Evolutionary conservation across 1,140 invertebrate genomes (phyloP), one percentile per base, ranked within the genome.

Genomic region (Alviniconcha marisindica): DNA sequence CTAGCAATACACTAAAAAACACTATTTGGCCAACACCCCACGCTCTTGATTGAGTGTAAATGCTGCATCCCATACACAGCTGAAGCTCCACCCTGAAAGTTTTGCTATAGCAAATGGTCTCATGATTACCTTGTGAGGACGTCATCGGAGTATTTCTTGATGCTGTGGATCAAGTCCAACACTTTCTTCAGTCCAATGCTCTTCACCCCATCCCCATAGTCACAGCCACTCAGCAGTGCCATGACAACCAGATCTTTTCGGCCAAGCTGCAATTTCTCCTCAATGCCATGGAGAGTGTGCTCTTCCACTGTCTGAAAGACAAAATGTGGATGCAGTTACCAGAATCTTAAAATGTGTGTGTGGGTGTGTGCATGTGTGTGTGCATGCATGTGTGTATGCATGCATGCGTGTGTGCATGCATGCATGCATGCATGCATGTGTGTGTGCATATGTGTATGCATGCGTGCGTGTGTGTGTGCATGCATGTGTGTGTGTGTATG

Each of bases 181-280:
- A 63, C 51, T 73, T 79, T 84, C 33, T 71, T 80, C 18, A 36
- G 56, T 38, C 83, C 83, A 7, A 84, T 24, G 28, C 83, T 77
- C n/a, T 71, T 66, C 28, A 84, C 77, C 0, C 83, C 83, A 73
- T 69, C 40, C 7, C 63, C 77, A 42, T 80, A 82, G 51, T 82
- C 81, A 76, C 71, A 82, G 36, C 81, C 81, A 31, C 81, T 77
- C 42, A 82, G 73, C 51, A 76, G 73, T 18, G 63, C 77, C 97
- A 93, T 97, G 97, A 93, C 96, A 97, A 0, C 97, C 97, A 89
- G 96, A 93, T 97, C 97, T 84, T 96, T 95, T 86, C 96, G 95
- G 0, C 95, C 95, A 82, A 97, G 94, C 73, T 95, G 94, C 21
- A 94, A 71, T 63, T 91, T 90, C 15, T 90, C 83, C 85, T 94